Evolutionary conservation across 1,140 invertebrate genomes (phyloP).

Genomic region (Trypoxylus dichotomus): DNA sequence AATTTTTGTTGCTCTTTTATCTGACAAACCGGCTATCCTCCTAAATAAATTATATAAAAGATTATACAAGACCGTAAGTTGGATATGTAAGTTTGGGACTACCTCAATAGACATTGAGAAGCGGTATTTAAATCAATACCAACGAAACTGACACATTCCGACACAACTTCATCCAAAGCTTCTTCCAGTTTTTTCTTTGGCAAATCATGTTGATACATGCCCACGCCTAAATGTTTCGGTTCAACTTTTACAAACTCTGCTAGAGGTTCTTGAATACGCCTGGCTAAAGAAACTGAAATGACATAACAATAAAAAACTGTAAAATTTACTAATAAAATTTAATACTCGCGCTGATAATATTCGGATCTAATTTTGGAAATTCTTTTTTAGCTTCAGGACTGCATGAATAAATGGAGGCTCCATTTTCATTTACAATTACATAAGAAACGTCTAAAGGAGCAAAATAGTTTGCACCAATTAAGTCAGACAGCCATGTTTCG

Average conservation of each 20-base stretch:
- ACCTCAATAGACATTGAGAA: slow-evolving; percentile 77
- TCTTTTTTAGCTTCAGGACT: slow-evolving; percentile 81
- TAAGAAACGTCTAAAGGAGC: slow-evolving; percentile 64
- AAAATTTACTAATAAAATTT: not conserved
- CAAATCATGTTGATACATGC: slow-evolving; percentile 92
- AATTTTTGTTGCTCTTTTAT: slow-evolving; percentile 73
- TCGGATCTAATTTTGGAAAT: slow-evolving; percentile 79
- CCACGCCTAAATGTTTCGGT: slow-evolving; percentile 86
- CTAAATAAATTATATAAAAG: slow-evolving; percentile 54
- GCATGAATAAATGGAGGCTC: slow-evolving; percentile 89
- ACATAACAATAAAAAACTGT: not conserved
- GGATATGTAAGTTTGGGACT: slow-evolving; percentile 31
- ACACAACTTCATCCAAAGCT: slow-evolving; percentile 72
- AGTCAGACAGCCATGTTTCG: slow-evolving; percentile 70
- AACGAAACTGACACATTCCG: slow-evolving; percentile 88
- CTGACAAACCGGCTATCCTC: slow-evolving; percentile 78
- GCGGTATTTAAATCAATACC: slow-evolving; percentile 89
- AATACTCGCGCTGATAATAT: slow-evolving; percentile 75
- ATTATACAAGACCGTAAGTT: not conserved
- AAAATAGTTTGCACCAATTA: slow-evolving; percentile 63
- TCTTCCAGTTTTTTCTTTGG: slow-evolving; percentile 73
- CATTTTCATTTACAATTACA: slow-evolving; percentile 85
- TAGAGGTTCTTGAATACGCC: slow-evolving; percentile 85
- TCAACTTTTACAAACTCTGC: slow-evolving; percentile 91
- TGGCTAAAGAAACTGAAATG: slow-evolving; percentile 74